Conservation (phyloP, 2,113 vertebrate species). For the Colaptes auratus region DNA sequence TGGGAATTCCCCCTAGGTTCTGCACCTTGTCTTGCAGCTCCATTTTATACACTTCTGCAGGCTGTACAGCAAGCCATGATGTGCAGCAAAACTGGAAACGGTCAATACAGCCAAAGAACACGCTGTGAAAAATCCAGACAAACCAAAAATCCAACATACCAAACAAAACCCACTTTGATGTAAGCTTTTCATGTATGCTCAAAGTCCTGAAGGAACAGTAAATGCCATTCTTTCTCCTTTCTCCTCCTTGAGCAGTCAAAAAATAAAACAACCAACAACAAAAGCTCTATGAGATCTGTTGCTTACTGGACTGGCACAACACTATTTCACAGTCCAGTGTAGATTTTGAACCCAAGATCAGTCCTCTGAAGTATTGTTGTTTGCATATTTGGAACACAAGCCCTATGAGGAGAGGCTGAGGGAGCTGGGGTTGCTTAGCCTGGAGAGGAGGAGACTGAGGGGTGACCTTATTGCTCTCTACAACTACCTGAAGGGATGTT, state of each 20-base stretch:
- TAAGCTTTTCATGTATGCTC: background rate
- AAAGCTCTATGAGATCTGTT: background rate
- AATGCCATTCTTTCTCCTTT: background rate
- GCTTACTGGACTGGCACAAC: background rate
- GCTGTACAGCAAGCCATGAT: background rate
- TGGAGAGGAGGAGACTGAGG: too few species aligned
- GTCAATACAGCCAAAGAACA: background rate
- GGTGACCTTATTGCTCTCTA: too few species aligned
- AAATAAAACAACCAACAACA: too few species aligned
- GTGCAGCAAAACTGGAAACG: background rate
- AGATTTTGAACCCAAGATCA: background rate
- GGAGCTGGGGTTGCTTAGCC: too few species aligned
- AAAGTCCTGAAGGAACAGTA: background rate
- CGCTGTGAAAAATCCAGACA: background rate
- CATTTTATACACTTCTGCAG: background rate
- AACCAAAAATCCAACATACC: background rate
- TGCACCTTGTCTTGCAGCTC: background rate
- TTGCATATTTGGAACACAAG: too few species aligned
- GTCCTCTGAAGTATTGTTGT: background rate
- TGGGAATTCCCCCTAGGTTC: background rate
- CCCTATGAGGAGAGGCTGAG: too few species aligned
- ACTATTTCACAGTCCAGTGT: background rate
- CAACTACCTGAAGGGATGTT: too few species aligned
- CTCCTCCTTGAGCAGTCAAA: background rate
- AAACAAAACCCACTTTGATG: background rate